Base-by-base conservation (phyloP, 1,140 invertebrate genomes). In the Drosophila ercepeae region DNA sequence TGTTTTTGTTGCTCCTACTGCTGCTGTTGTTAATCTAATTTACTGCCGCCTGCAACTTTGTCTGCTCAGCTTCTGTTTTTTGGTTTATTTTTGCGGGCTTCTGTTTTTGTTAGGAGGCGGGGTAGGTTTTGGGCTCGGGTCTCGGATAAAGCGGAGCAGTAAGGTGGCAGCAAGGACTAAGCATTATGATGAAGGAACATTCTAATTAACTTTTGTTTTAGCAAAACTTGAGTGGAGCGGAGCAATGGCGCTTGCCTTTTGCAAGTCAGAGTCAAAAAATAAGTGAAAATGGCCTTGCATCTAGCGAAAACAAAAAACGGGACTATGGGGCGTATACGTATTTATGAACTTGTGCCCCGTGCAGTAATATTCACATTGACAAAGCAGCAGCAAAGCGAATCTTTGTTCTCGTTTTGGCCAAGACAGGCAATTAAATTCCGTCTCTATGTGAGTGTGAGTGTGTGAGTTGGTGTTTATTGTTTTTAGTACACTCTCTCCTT, bases 151-250 rank as follows among this genome's bases (percentile, higher is more conserved):
- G 18, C 0, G 46, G 23, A 5, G 21, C 9, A 4, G 21, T 52
- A n/a, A 42, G 36, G 11, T 7, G 49, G 14, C 18, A 9, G 45
- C 32, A 36, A 46, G 63, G 78, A 65, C 75, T 42, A 72, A 63
- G 82, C 81, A 86, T 86, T 88, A 86, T 78, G 63, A 83, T 57
- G 79, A 71, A 63, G 69, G 68, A 74, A 74, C 81, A 86, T 86
- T 86, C 77, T 86, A 86, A 86, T 86, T 88, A 86, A 86, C 81
- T 86, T 86, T 86, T 86, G 76, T 86, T 86, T 86, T 86, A 81
- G 81, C 70, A 71, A 79, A 84, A 78, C 78, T 82, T 82, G 78
- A 82, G 61, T 67, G 46, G 61, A 67, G 36, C 42, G 63, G 75
- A 74, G 55, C 48, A 34, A 59, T 57, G 46, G 53, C 54, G 57